Evolutionary conservation across 1,140 invertebrate species (phyloP).

Genomic region (silkworm (Bombyx mori)): ASM3026992v2 NC_085113.1:5020501-5021000

Average conservation of each 20-base stretch:
- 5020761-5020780: constrained; percentile 38
- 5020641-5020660: constrained; percentile 4
- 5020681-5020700: constrained; percentile 74
- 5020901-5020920: constrained; percentile 13
- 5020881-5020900: constrained; percentile 74
- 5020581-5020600: too few relatives aligned
- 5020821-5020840: constrained; percentile 67
- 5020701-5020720: constrained; percentile 69
- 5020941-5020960: too few relatives aligned
- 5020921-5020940: neutral
- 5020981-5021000: too few relatives aligned
- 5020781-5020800: constrained; percentile 52
- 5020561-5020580: neutral
- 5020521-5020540: too few relatives aligned
- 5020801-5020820: constrained; percentile 78
- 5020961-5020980: too few relatives aligned
- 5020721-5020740: constrained; percentile 73
- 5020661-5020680: constrained; percentile 70
- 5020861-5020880: constrained; percentile 75
- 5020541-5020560: too few relatives aligned
- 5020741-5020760: constrained; percentile 80
- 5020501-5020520: too few relatives aligned
- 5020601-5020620: too few relatives aligned
- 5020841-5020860: constrained; percentile 66
- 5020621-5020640: neutral